Conservation (phyloP, 2,888 invertebrate genomes). For the Xestoiulus laeticollis region DNA sequence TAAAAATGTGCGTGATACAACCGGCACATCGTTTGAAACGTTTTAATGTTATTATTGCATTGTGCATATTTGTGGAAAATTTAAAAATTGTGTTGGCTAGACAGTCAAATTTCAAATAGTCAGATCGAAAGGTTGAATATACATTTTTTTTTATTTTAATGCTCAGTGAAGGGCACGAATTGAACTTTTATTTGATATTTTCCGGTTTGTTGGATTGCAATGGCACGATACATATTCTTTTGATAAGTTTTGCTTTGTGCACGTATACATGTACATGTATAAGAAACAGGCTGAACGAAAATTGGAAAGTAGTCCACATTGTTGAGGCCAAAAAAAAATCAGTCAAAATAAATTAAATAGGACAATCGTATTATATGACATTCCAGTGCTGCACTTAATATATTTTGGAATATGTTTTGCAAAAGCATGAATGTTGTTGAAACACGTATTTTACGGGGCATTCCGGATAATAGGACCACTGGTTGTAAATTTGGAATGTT, state of each 20-base stretch:
- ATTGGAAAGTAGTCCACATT: conserved; percentile 19
- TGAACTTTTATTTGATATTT: conserved; percentile 36
- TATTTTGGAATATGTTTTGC: neutral
- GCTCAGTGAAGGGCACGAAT: neutral
- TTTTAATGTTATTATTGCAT: too few species aligned
- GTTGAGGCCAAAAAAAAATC: neutral
- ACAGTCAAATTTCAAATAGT: neutral
- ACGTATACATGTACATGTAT: too few species aligned
- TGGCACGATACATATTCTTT: neutral
- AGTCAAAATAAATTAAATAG: neutral
- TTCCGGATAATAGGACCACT: too few species aligned
- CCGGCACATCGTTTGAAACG: too few species aligned
- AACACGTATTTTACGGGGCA: too few species aligned
- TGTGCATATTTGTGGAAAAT: too few species aligned
- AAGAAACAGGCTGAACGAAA: neutral
- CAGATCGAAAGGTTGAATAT: neutral
- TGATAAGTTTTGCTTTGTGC: neutral
- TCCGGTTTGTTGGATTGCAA: neutral
- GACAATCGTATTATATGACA: neutral
- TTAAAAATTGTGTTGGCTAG: too few species aligned
- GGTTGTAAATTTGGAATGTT: too few species aligned
- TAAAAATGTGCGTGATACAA: too few species aligned
- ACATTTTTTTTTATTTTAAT: neutral
- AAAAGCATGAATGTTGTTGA: neutral
- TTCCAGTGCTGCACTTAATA: neutral